phyloP scores from a whole-genome alignment of 2,888 invertebrate species.

The Synanthedon andrenaeformis region DNA sequence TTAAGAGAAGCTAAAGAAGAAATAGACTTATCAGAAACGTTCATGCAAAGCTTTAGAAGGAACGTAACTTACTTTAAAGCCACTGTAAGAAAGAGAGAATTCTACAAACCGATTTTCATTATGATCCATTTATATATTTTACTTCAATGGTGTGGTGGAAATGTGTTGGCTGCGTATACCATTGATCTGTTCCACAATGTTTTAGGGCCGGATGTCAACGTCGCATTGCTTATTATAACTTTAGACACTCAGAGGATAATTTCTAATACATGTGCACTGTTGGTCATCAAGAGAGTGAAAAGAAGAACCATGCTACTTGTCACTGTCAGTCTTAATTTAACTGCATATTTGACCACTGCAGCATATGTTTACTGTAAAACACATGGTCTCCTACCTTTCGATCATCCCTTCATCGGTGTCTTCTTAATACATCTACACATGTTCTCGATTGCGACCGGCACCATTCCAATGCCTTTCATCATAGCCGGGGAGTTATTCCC shows the following conservation, averaged over 20 bases:
- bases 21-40: constrained; percentile 17
- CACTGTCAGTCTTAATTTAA: constrained; percentile 29
- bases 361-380: constrained; percentile 32
- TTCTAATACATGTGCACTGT: constrained; percentile 36
- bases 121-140: constrained; percentile 36
- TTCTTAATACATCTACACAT: constrained; percentile 48
- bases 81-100: constrained; percentile 29
- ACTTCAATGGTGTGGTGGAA: constrained; percentile 35
- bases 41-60: constrained; percentile 17
- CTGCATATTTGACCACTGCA: constrained; percentile 29
- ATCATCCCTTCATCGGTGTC: constrained; percentile 31
- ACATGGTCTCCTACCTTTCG: constrained; percentile 21
- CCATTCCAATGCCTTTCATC: constrained; percentile 75
- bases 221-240: constrained; percentile 36
- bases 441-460: constrained; percentile 66
- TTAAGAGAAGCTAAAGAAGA: constrained; percentile 25
- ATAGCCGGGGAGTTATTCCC: constrained; percentile 78
- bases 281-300: constrained; percentile 43
- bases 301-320: constrained; percentile 37
- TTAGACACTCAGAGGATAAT: constrained; percentile 42
- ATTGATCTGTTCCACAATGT: constrained; percentile 36
- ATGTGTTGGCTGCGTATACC: constrained; percentile 31
- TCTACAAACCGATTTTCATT: constrained; percentile 39
- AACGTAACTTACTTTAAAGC: constrained; percentile 22
- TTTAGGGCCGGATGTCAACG: constrained; percentile 28